These are phyloP conservation scores for Periphyllus acericola DNA, from an alignment of 2,888 invertebrate species.

Conservation along the genomic window DNA sequence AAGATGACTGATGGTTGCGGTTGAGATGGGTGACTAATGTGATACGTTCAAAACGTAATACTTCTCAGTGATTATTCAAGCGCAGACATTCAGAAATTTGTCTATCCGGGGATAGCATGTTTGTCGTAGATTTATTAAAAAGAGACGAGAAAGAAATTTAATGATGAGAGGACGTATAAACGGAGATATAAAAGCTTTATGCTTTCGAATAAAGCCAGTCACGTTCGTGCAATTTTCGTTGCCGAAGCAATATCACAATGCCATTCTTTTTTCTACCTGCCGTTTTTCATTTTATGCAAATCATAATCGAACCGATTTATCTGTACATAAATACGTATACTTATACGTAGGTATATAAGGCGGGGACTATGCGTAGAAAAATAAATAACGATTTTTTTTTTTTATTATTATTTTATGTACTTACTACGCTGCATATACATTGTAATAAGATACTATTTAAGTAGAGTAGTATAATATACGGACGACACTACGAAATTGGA, in stretches of 20 bases:
- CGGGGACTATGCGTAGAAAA: background rate
- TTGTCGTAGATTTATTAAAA: background rate
- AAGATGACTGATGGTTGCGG: background rate
- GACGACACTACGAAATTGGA: no score
- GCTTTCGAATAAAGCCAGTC: conserved; percentile 14
- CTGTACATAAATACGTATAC: background rate
- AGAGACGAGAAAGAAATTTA: background rate
- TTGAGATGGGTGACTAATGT: conserved; percentile 25
- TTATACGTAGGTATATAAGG: background rate
- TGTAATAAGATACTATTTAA: background rate
- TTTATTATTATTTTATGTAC: background rate
- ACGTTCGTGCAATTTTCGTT: conserved; percentile 11
- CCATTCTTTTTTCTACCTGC: background rate
- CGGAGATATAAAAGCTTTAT: background rate
- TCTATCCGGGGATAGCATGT: background rate
- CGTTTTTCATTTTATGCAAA: background rate
- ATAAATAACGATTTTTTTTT: background rate
- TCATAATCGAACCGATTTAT: background rate
- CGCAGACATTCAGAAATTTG: background rate
- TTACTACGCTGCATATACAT: background rate
- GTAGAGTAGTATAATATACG: background rate
- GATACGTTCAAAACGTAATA: conserved; percentile 12
- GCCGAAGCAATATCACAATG: background rate
- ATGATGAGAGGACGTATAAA: conserved; percentile 13
- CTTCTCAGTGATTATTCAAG: conserved; percentile 12